Conservation (phyloP, 2,113 vertebrate species). For the Rhynchopsitta pachyrhyncha region DNA sequence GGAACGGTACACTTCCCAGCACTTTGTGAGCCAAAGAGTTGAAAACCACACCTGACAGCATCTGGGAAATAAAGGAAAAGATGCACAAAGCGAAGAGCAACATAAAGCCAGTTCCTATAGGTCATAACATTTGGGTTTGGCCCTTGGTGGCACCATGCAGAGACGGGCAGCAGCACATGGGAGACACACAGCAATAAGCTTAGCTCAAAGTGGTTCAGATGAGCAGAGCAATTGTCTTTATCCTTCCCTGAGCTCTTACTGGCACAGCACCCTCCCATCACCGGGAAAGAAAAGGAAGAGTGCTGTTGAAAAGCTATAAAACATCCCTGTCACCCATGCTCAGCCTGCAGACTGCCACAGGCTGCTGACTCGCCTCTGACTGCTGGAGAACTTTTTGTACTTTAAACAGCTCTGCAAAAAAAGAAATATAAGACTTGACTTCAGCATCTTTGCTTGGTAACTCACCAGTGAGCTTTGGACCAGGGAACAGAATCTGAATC, state of each 20-base stretch:
- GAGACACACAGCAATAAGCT: neutral
- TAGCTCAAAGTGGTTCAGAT: neutral
- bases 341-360: neutral
- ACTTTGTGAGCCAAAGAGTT: neutral
- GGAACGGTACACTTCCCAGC: neutral
- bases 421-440: neutral
- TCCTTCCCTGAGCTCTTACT: neutral
- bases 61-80: neutral
- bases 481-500: neutral
- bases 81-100: neutral
- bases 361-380: neutral
- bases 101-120: neutral
- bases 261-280: neutral
- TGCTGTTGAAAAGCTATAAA: neutral
- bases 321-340: neutral
- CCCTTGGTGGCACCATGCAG: neutral
- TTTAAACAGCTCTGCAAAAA: neutral
- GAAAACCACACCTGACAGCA: neutral
- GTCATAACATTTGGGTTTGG: neutral
- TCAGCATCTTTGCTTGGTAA: neutral
- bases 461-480: neutral
- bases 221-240: neutral
- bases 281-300: neutral
- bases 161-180: accelerated
- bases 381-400: neutral